Evolutionary conservation across 2,113 vertebrate species (phyloP), one percentile per base, ranked within the genome.

Genomic region (Bombycilla garrulus): DNA sequence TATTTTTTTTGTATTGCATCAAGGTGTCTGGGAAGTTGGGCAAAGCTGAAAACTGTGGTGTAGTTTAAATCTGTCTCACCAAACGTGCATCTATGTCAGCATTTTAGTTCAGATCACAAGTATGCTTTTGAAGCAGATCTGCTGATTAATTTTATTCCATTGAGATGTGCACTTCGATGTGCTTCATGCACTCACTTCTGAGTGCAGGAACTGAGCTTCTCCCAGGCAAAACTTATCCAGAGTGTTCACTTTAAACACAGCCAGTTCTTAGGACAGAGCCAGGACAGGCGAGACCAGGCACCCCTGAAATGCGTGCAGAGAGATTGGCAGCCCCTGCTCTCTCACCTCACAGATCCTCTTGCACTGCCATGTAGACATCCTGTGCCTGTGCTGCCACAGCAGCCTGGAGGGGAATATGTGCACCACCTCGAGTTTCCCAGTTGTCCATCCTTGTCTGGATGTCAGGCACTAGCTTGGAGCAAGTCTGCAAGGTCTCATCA

Each of bases 391-490:
- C 81, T 73, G 72, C 51, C 36, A 7, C 8, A 3, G 74, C 61
- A 78, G 42, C 51, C 60, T 33, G 66, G 45, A 65, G 29, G 28
- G 31, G 36, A 53, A 21, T 40, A 5, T 4, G 6, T 47, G 29
- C 61, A 58, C 0, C 1, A 66, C 19, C 33, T 11, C 0, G 1
- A 23, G 21, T 26, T 62, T 77, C 42, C 51, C 1, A 0, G 36
- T 6, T 74, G 56, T 35, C 61, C 18, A 1, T 42, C 61, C 81
- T 74, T 85, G 67, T 26, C 62, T 60, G 53, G 35, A 24, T 86
- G 42, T 36, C 47, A 45, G 38, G 17, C 15, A 57, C n/a, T 20
- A 62, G 45, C 38, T 72, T 81, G 47, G 73, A 81, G 38, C 22
- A 54, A 71, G 47, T 62, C 70, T 3, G 1, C 5, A 2, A 61